phyloP scores from a whole-genome alignment of 2,888 invertebrate genomes.

The Conchocele bisecta region DNA sequence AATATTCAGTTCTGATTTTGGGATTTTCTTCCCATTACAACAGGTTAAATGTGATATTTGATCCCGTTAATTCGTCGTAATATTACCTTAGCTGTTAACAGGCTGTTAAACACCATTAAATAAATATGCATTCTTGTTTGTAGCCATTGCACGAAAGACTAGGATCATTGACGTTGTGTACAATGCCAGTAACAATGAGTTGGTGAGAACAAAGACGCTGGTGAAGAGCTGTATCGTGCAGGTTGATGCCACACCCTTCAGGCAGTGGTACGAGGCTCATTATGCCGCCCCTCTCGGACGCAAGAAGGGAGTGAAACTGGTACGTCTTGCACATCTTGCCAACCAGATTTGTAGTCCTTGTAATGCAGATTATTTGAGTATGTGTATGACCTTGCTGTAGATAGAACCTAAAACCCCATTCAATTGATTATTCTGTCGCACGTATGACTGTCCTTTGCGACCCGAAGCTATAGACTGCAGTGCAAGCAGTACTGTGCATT shows the following conservation, averaged over 20 bases:
- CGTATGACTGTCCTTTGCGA: no score
- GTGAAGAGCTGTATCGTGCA: slow-evolving; percentile 99
- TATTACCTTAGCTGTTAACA: neutral
- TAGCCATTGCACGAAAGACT: slow-evolving; percentile 95
- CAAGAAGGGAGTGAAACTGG: slow-evolving; percentile 93
- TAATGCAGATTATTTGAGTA: no score
- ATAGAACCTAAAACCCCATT: no score
- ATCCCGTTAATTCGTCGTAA: no score
- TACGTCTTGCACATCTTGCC: slow-evolving; percentile 85
- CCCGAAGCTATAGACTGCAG: no score
- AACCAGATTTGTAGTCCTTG: no score
- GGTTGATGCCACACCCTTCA: slow-evolving; percentile 98
- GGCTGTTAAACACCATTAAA: no score
- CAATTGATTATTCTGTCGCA: no score
- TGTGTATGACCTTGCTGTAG: no score
- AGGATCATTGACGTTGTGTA: slow-evolving; percentile 99
- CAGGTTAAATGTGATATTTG: neutral
- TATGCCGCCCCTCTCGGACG: slow-evolving; percentile 97
- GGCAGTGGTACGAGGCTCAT: slow-evolving; percentile 99
- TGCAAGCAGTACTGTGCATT: no score
- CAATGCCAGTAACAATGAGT: slow-evolving; percentile 99
- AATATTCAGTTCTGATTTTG: no score
- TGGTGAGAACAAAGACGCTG: slow-evolving; percentile 99
- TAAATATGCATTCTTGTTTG: slow-evolving; percentile 43
- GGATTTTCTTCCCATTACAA: no score